These are phyloP conservation scores for Equus przewalskii DNA, from an alignment of 2,113 vertebrate species.

Conservation along the genomic window DNA sequence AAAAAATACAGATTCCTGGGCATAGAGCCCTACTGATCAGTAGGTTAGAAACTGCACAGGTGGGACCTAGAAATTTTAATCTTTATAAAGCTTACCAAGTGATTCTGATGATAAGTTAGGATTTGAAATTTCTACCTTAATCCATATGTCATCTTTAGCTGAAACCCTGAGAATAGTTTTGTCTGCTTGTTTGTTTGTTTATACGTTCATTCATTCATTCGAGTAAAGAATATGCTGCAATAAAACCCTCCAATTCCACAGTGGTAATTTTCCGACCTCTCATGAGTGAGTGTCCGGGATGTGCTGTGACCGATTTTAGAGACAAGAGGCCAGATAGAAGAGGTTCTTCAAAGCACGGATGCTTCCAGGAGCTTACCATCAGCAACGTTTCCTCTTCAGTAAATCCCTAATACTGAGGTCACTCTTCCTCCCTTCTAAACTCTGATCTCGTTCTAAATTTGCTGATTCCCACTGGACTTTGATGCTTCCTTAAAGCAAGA, in stretches of 20 bases:
- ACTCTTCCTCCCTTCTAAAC: neutral
- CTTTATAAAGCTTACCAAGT: neutral
- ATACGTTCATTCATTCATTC: neutral
- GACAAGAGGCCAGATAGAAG: neutral
- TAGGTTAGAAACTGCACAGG: neutral
- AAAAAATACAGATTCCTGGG: constrained; percentile 72
- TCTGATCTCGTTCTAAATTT: neutral
- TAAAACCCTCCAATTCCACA: neutral
- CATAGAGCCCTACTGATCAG: neutral
- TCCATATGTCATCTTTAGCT: neutral
- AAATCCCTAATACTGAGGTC: neutral
- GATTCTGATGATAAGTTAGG: neutral
- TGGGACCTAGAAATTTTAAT: neutral
- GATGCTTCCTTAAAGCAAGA: neutral
- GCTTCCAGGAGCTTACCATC: neutral
- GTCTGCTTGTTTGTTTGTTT: neutral
- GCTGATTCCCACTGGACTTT: neutral
- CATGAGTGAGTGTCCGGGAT: neutral
- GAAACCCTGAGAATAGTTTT: neutral
- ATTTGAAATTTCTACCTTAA: constrained; percentile 48
- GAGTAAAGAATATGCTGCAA: neutral
- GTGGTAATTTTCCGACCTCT: constrained; percentile 18
- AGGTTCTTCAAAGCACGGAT: neutral
- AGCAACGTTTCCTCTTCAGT: neutral
- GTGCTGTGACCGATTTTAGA: neutral